Base-by-base conservation (phyloP, 2,888 invertebrate species). In the Drosophila leonis region DNA sequence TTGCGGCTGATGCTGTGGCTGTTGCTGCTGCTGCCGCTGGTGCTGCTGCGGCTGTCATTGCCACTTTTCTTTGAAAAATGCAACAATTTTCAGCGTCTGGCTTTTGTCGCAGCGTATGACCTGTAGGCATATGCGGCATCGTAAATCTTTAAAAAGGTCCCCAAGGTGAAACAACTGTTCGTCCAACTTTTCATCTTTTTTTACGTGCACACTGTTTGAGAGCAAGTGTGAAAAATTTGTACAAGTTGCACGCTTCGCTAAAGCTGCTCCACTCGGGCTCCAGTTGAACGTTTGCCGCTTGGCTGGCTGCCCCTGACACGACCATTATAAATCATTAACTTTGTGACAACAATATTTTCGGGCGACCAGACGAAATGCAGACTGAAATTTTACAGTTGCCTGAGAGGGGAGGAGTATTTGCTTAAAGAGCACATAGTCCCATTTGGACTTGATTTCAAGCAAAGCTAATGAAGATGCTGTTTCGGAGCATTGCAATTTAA, bases 71-170 rank as follows among this genome's bases (percentile, higher is more conserved):
- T 85, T 88, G 80, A 72, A 80, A 88, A 90, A 85, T 89, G 90
- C 88, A 88, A 88, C 88, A 88, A 89, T 87, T 84, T 88, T 73
- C 65, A 84, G 64, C 72, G 89, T 87, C 89, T 88, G 79, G 59
- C 72, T 64, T 70, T 67, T 80, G 76, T 79, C 72, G 42, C 65
- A 66, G 33, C 65, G 48, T 80, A 81, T 89, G 92, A 91, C 91
- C 91, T 83, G 87, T 88, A 88, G 91, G 91, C 91, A 90, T 90
- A 91, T 88, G 86, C 90, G 88, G 86, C 83, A 88, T 90, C 90
- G 92, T 91, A 92, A 92, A 91, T 91, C 91, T 92, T 90, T 88
- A 88, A 88, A 88, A 88, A 90, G 88, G 80, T 90, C 88, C 78
- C 90, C 89, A 89, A 91, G 89, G 90, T 90, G 79, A 79, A 78